Base-by-base conservation (phyloP, 2,797 vertebrate genomes). In the Tokudaia tokunoshimensis region DNA sequence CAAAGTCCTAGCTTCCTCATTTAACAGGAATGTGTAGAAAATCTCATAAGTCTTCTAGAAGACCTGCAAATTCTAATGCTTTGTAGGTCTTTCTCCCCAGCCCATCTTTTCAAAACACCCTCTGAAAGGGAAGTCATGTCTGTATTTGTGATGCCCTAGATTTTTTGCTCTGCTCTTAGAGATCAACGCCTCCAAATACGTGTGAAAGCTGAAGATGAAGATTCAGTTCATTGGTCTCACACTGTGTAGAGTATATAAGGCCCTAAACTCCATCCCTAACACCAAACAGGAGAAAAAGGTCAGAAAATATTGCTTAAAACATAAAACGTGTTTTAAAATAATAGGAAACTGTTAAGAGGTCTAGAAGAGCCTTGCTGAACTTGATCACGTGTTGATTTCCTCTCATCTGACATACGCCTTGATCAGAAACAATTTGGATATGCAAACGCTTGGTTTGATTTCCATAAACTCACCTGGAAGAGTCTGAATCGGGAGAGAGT, bases 1-100 rank as follows among this genome's bases (percentile, higher is more conserved):
- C 95, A 96, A 96, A 98, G 52, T 96, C 97, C 37, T 44, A 70
- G 86, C 97, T 97, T 96, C 86, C 80, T 87, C 92, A 97, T 97
- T 97, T 98, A 97, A 98, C 98, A 95, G 94, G 22, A 14, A 95
- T 96, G 92, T 96, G 97, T 94, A 96, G 97, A 97, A 98, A 95
- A 96, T 97, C 96, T 93, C 95, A 22, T 52, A 63, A 94, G 12
- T 79, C 67, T 81, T 96, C 91, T 57, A 97, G 50, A 19, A 88
- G 90, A 78, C 92, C 94, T 92, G 47, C 89, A 93, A 95, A 93
- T 91, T 94, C 61, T 44, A 85, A 94, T 70, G 50, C 95, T 96
- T 91, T 92, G 86, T 65, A 92, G 86, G 34, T 74, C 94, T 83
- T 41, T 63, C 80, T 75, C 78, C 65, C 91, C 92, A 94, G n/a